Evolutionary conservation across 1,140 invertebrate species (phyloP).

Genomic region (Conus betulinus): DNA sequence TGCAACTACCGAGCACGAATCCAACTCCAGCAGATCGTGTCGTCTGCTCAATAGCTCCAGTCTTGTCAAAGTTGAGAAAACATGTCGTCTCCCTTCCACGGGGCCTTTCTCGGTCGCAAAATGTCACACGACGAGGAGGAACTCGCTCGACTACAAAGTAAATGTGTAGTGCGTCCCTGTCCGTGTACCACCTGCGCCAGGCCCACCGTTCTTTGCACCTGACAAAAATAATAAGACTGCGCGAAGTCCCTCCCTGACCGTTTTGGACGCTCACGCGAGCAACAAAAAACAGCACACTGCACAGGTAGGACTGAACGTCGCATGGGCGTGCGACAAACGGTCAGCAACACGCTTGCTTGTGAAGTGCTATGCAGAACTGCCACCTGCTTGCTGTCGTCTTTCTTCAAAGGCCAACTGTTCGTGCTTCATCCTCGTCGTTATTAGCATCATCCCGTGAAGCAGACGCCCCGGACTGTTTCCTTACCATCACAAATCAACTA

Average conservation of each 20-base stretch:
- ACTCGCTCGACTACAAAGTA: neutral
- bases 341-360: neutral
- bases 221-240: neutral
- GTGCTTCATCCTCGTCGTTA: neutral
- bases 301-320: neutral
- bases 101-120: neutral
- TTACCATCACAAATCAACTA: slow-evolving; percentile 89
- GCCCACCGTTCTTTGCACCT: slow-evolving; percentile 26
- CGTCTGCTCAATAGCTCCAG: neutral
- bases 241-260: neutral
- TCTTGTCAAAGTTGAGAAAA: slow-evolving; percentile 25
- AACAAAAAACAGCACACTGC: neutral
- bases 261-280: neutral
- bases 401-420: slow-evolving; percentile 14
- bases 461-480: neutral
- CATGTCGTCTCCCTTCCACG: neutral
- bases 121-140: neutral
- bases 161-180: slow-evolving; percentile 12
- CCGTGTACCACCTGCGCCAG: slow-evolving; percentile 11
- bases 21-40: neutral
- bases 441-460: neutral
- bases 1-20: neutral
- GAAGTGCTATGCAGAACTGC: neutral
- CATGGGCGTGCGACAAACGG: neutral
- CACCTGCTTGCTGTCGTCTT: neutral